These are phyloP conservation scores for Phortica variegata DNA, from an alignment of 1,140 invertebrate genomes.

Conservation along the genomic window DNA sequence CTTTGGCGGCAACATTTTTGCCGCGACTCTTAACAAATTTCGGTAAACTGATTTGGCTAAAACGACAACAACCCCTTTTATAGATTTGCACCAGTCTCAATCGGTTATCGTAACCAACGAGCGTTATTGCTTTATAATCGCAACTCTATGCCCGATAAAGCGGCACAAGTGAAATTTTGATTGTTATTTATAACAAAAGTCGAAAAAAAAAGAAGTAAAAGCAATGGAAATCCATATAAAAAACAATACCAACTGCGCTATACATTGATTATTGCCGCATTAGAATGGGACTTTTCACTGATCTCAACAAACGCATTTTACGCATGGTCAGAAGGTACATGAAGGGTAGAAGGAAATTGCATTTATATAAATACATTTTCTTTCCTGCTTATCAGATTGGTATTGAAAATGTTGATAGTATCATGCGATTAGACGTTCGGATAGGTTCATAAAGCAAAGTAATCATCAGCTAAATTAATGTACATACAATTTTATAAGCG, in stretches of 20 bases:
- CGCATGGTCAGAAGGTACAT: too few relatives aligned
- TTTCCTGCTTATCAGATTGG: too few relatives aligned
- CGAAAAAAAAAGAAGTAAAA: constrained; percentile 26
- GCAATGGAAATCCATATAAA: constrained; percentile 16
- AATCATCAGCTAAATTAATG: too few relatives aligned
- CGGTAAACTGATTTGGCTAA: constrained; percentile 33
- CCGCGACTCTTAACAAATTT: constrained; percentile 30
- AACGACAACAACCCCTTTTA: constrained; percentile 26
- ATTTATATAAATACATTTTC: too few relatives aligned
- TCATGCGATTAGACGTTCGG: too few relatives aligned
- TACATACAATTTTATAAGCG: too few relatives aligned
- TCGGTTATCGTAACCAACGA: constrained; percentile 4
- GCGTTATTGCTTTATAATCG: constrained; percentile 34
- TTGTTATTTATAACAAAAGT: constrained; percentile 24
- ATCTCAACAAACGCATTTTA: too few relatives aligned
- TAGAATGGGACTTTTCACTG: too few relatives aligned
- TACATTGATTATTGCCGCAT: too few relatives aligned
- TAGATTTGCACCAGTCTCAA: constrained; percentile 24
- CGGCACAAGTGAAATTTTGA: constrained; percentile 20
- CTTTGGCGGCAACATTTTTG: constrained; percentile 26
- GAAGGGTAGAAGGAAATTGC: too few relatives aligned
- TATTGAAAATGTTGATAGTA: too few relatives aligned
- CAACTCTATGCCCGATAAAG: constrained; percentile 30
- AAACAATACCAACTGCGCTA: constrained; percentile 10
- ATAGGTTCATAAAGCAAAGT: too few relatives aligned